Evolutionary conservation across 2,113 vertebrate species (phyloP), one percentile per base, ranked within the genome.

Genomic region (Neotragus moschatus): DNA sequence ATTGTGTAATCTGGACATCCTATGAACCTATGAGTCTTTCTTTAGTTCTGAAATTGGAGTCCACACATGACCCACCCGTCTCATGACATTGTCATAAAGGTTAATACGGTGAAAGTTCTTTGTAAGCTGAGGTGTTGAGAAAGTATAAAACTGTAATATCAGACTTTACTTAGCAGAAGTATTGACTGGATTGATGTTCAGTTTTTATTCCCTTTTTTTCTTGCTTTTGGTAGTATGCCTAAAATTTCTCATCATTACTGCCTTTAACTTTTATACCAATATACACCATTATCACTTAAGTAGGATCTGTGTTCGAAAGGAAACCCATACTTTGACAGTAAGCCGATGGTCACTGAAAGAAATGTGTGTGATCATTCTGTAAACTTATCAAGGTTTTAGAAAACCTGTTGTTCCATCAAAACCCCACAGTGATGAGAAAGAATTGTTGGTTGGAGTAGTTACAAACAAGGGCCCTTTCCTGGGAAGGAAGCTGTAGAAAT

Each of bases 31-130:
- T 53, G 61, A 21, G 43, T 84, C 84, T 81, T 39, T 87, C 85
- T 86, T 87, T 51, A 12, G 15, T 49, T 88, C 25, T 88, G 26
- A 82, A 85, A 33, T n/a, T 28, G 45, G 5, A 51, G 23, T 36
- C n/a, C 28, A 33, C 19, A 28, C 10, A 2, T 0, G 5, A 0
- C 4, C 56, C 7, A 6, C 21, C 13, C 43, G 0, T 28, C 15
- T 66, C 75, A 43, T 2, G 36, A 45, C 16, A 2, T 11, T 23
- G 2, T 81, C 66, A 21, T 39, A 25, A 77, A 51, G 55, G 23
- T 56, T 75, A 33, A 15, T 26, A 8, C 2, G 12, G 36, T 16
- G 26, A 26, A 90, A 87, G 49, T 84, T 58, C 30, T 75, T 79
- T 70, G 43, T 45, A 87, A 84, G 75, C 53, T 36, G 0, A 93